phyloP scores from a whole-genome alignment of 2,797 vertebrate genomes.

The Rhinella marina region DNA sequence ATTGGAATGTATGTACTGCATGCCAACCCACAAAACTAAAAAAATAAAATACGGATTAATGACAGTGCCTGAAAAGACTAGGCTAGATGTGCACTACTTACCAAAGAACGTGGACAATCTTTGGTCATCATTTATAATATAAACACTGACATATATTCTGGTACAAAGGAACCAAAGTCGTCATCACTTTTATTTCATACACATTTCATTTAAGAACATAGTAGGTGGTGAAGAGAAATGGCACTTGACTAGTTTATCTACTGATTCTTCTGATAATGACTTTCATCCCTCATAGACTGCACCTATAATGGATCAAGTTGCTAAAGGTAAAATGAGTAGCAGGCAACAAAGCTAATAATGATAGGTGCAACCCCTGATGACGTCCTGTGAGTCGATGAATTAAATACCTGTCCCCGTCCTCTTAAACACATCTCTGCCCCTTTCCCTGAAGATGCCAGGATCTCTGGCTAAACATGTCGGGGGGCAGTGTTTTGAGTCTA shows the following conservation, averaged over 20 bases:
- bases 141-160: not conserved
- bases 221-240: not conserved
- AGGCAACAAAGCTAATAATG: too few relatives aligned
- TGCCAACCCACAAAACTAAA: slow-evolving; percentile 11
- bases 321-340: too few relatives aligned
- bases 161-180: not conserved
- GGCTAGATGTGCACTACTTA: not conserved
- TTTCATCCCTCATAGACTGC: too few relatives aligned
- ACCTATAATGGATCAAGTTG: too few relatives aligned
- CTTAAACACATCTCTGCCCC: too few relatives aligned
- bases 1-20: slow-evolving; percentile 18
- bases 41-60: not conserved
- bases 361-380: too few relatives aligned
- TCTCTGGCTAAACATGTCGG: too few relatives aligned
- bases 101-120: not conserved
- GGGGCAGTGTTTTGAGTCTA: too few relatives aligned
- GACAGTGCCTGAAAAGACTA: not conserved
- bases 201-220: not conserved
- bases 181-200: not conserved
- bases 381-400: too few relatives aligned
- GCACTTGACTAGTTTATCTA: not conserved
- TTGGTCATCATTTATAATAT: not conserved
- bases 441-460: too few relatives aligned
- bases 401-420: too few relatives aligned
- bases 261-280: too few relatives aligned